Conservation (phyloP, 2,888 invertebrate genomes). For the Lysandra coridon region DNA sequence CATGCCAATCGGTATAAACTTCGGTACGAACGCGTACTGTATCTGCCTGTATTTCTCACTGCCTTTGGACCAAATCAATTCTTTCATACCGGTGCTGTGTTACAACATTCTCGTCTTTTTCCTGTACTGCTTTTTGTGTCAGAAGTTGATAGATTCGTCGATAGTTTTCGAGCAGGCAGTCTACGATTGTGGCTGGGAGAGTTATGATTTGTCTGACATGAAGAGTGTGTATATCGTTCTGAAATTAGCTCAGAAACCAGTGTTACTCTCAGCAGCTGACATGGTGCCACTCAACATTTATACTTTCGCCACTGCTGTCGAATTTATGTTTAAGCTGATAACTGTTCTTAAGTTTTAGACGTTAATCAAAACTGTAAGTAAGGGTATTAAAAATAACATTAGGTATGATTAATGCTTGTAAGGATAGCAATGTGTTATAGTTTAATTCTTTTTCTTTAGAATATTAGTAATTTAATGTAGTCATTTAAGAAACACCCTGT, state of each 20-base stretch:
- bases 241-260: constrained; percentile 11
- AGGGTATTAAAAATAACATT: background rate
- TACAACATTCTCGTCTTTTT: constrained; percentile 22
- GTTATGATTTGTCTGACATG: constrained; percentile 16
- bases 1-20: constrained; percentile 46
- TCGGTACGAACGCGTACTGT: constrained; percentile 38
- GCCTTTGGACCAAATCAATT: constrained; percentile 1
- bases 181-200: constrained; percentile 28
- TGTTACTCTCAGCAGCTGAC: background rate
- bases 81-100: background rate
- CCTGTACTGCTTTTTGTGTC: constrained; percentile 27
- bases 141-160: constrained; percentile 15
- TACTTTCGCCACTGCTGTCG: background rate
- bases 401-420: no score
- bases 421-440: no score
- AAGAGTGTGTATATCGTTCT: constrained; percentile 22
- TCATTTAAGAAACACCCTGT: background rate
- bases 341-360: constrained; percentile 22
- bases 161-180: constrained; percentile 9
- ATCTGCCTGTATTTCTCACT: constrained; percentile 26
- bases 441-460: no score
- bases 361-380: background rate
- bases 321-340: constrained; percentile 26
- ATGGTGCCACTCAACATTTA: constrained; percentile 22
- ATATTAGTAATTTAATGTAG: background rate